Base-by-base conservation (phyloP, 2,888 invertebrate genomes). In the Prosopocoilus inquinatus region DNA sequence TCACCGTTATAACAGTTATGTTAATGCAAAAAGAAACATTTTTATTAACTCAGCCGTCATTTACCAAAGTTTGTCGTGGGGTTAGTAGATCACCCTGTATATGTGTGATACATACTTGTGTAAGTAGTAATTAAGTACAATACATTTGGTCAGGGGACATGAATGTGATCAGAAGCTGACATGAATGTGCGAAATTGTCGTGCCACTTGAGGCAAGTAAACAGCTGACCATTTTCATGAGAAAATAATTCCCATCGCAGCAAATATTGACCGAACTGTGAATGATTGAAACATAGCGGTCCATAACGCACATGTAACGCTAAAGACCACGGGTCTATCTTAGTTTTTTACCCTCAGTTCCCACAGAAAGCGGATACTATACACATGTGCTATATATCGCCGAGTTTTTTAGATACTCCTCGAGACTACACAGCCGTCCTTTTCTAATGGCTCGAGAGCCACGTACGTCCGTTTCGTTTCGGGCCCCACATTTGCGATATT, bases 221-320 rank as follows among this genome's bases (percentile, higher is more conserved):
- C 41, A 41, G 13, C 41, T 41, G 41, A 41, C 41, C 16, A 16
- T 41, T 41, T 13, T 16, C 16, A 41, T 41, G 16, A 41, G 12
- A 28, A 28, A 41, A 48, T 53, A 43, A 46, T 52, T 47, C 47
- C 53, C 54, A 55, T 45, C 49, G 49, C 57, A 47, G 53, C 67
- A 70, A 74, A 75, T 75, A 75, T 75, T 75, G 70, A 72, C 69
- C 65, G 68, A 75, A 74, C 74, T 67, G 73, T 73, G 67, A 70
- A 62, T 62, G 65, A 68, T 69, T 64, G 63, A 48, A 56, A 47
- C 58, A 60, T 70, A 72, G 70, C 70, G 70, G 69, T 64, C 64
- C 67, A 59, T 53, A 65, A 62, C 46, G 59, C 64, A 65, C 65
- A 66, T 60, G 65, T 62, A 67, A 60, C 58, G 51, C 50, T 39